phyloP scores from a whole-genome alignment of 2,888 invertebrate species.

The Agriopis marginaria region DNA sequence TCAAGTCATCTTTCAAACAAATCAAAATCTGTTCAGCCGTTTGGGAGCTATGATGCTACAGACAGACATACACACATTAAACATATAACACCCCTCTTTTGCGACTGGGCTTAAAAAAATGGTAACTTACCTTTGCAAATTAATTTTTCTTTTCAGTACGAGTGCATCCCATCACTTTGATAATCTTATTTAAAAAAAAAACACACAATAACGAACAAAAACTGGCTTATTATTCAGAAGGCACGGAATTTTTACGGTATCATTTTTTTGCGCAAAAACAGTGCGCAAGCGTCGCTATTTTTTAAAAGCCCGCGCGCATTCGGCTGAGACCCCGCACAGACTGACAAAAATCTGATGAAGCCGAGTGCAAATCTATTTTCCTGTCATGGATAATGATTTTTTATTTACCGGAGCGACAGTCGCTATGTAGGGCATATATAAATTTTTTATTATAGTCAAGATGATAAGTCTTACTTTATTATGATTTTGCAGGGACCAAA shows the following conservation, averaged over 20 bases:
- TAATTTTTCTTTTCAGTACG: background rate
- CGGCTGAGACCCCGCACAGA: conserved; percentile 64
- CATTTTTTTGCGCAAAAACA: conserved; percentile 58
- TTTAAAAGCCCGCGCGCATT: conserved; percentile 66
- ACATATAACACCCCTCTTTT: too few species aligned
- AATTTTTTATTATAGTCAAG: background rate
- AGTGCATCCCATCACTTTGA: background rate
- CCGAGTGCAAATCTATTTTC: conserved; percentile 58
- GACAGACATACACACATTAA: too few species aligned
- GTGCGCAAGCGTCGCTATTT: conserved; percentile 63
- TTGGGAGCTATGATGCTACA: too few species aligned
- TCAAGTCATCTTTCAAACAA: too few species aligned
- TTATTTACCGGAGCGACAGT: conserved; percentile 44
- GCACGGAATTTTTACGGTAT: background rate
- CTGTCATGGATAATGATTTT: conserved; percentile 57
- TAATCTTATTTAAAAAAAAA: background rate
- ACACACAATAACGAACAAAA: background rate
- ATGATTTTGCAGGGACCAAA: too few species aligned
- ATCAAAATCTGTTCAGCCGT: too few species aligned
- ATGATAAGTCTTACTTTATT: background rate
- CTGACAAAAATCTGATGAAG: conserved; percentile 57
- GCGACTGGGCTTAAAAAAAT: too few species aligned
- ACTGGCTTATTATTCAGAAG: background rate
- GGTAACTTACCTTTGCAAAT: background rate
- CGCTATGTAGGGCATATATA: background rate